Conservation (phyloP, 2,113 vertebrate species). For the Geothlypis trichas region DNA sequence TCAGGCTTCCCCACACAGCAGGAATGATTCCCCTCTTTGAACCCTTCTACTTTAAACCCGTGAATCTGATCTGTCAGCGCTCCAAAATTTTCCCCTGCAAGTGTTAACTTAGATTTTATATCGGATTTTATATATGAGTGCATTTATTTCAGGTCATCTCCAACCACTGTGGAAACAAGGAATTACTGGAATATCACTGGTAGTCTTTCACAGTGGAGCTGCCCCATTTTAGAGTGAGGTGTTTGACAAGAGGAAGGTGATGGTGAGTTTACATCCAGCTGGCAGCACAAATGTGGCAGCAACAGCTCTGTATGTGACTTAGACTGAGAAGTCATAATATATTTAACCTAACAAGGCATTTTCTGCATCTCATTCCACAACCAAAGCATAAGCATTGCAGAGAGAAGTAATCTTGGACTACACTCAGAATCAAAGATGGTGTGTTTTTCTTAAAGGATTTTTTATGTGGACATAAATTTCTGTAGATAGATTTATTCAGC, state of each 20-base stretch:
- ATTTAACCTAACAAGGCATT: neutral
- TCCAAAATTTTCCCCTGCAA: neutral
- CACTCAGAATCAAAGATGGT: neutral
- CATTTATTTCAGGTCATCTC: neutral
- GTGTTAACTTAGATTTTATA: neutral
- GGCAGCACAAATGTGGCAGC: neutral
- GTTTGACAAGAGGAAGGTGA: conserved; percentile 1
- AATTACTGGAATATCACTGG: neutral
- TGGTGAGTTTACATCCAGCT: neutral
- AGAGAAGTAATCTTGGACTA: neutral
- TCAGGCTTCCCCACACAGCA: neutral
- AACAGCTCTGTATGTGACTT: neutral
- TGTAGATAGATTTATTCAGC: neutral
- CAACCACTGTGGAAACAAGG: neutral
- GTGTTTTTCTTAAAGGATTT: neutral
- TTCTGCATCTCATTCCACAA: neutral
- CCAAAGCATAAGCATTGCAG: neutral
- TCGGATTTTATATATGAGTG: neutral
- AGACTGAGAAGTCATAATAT: neutral
- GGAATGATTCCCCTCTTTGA: neutral
- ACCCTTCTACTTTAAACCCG: neutral
- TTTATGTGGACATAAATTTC: neutral
- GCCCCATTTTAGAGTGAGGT: neutral
- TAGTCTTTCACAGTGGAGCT: neutral
- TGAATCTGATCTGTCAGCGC: neutral